Base-by-base conservation (phyloP, 2,797 vertebrate genomes). In the Periparus ater region DNA sequence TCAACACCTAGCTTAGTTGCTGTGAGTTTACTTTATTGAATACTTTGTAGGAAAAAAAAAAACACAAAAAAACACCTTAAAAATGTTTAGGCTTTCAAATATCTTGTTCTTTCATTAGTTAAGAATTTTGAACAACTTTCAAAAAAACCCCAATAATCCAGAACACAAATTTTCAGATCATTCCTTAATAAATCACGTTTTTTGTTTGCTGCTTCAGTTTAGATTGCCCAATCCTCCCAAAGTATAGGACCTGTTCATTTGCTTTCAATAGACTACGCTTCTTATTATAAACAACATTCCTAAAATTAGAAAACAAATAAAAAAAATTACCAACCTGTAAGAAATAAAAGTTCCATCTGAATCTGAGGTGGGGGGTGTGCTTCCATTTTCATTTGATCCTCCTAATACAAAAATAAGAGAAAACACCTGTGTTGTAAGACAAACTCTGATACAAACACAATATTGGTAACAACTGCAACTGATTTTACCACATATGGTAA, bases 321-420 rank as follows among this genome's bases (percentile, higher is more conserved):
- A 44, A 81, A 77, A 81, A 73, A 42, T 17, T 79, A 88, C 96
- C 60, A 95, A 98, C 99, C 98, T 99, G 98, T 99, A 99, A 14
- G 99, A 99, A 95, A 98, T 98, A 97, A 99, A 99, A 85, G 98
- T 99, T 60, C 98, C 98, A 92, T 99, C 98, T n/a, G 98, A 95
- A 91, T 98, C 97, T 85, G 98, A 98, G 85, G 92, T 94, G 91
- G 96, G 88, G 58, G 90, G 95, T 77, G 87, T 71, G 85, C 95
- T 98, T 98, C 98, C 98, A 96, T 98, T 98, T 97, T 98, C 98
- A 97, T 98, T 97, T 87, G 98, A 97, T 87, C 96, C 98, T 94
- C 98, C 99, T 98, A 90, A 84, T 20, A 95, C 1, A 88, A 93
- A 94, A 83, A 65, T 4, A 57, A 93, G 68, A 79, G 7, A 79